Conservation (phyloP, 2,113 vertebrate genomes). For the Albula glossodonta region DNA sequence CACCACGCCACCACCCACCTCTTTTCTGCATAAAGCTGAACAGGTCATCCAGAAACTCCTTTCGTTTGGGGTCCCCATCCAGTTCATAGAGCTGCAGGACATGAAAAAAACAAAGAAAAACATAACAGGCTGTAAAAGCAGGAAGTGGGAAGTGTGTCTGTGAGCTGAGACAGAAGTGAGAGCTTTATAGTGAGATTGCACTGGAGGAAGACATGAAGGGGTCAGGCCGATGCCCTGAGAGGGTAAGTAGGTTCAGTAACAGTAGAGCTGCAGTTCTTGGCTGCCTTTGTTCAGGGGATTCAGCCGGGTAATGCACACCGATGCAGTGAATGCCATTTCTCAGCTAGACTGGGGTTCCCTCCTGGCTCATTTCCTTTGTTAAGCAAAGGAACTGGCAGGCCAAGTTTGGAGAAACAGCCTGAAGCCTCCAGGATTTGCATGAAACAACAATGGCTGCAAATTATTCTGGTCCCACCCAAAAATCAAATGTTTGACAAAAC, state of each 20-base stretch:
- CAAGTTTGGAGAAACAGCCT: not conserved
- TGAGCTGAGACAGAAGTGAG: not conserved
- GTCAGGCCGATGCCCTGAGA: constrained; percentile 45
- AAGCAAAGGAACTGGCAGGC: not conserved
- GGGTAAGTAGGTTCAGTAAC: constrained; percentile 55
- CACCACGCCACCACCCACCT: constrained; percentile 68
- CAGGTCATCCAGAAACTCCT: constrained; percentile 93
- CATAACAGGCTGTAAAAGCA: constrained; percentile 7
- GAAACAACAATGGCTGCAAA: not conserved
- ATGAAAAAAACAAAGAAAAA: constrained; percentile 8
- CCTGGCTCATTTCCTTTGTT: not conserved
- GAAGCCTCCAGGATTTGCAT: constrained; percentile 1
- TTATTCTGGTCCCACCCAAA: not conserved
- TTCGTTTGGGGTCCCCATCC: constrained; percentile 90
- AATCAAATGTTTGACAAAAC: not conserved
- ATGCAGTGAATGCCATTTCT: not conserved
- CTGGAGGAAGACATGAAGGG: constrained; percentile 60
- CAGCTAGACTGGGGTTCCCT: not conserved
- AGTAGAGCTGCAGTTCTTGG: constrained; percentile 55
- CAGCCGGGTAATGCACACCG: constrained; percentile 1
- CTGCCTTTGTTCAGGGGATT: not conserved
- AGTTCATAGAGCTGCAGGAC: constrained; percentile 87
- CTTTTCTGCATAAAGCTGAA: constrained; percentile 99
- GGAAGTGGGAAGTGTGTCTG: not conserved
- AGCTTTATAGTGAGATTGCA: not conserved